Conservation (phyloP, 2,888 invertebrate species). For the Agriopis marginaria region DNA sequence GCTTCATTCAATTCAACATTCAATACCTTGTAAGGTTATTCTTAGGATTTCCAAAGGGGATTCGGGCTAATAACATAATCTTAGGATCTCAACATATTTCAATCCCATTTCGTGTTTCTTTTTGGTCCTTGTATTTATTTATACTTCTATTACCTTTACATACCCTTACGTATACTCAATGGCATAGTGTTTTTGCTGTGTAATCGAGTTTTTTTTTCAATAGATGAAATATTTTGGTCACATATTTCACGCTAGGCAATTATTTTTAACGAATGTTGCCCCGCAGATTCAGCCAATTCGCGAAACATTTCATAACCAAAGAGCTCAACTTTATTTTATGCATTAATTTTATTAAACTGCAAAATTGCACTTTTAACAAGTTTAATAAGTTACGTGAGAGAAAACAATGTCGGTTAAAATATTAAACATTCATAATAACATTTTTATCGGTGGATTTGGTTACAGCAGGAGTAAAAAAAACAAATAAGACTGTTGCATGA, state of each 20-base stretch:
- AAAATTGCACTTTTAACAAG: background rate
- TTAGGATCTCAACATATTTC: conserved; percentile 6
- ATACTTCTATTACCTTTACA: conserved; percentile 5
- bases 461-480: background rate
- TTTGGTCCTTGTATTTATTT: background rate
- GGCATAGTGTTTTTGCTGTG: too few relatives aligned
- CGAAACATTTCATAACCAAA: conserved; percentile 8
- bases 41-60: conserved; percentile 21
- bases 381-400: background rate
- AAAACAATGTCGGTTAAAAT: background rate
- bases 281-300: conserved; percentile 1
- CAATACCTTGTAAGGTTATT: conserved; percentile 15
- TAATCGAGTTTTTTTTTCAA: background rate
- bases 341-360: background rate
- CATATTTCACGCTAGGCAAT: conserved; percentile 1
- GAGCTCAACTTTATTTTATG: conserved; percentile 1
- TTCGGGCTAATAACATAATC: conserved; percentile 26
- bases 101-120: conserved; percentile 21
- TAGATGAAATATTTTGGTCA: background rate
- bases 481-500: background rate
- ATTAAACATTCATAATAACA: too few relatives aligned
- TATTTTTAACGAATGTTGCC: conserved; percentile 21
- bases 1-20: conserved; percentile 20
- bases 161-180: background rate
- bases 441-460: background rate